Base-by-base conservation (phyloP, 2,113 vertebrate species). In the Erpornis zantholeuca region DNA sequence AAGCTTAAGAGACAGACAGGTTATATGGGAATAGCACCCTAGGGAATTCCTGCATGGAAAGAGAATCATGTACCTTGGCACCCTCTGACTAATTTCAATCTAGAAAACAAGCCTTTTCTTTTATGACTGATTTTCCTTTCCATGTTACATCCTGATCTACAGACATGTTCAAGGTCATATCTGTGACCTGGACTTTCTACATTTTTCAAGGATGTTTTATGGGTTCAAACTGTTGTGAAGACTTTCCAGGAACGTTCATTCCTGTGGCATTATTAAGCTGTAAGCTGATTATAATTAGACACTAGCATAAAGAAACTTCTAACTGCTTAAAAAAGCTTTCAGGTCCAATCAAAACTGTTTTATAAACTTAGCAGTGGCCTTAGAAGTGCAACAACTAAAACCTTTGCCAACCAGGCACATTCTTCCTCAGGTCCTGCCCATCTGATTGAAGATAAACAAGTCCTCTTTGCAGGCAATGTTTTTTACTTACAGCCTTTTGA, bases 401-500 rank as follows among this genome's bases (percentile, higher is more conserved):
- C 49, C 69, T 71, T 66, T 93, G 90, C 91, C 88, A 96, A 73
- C n/a, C 78, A 84, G 83, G 59, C 89, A 82, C 64, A 91, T 90
- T 95, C 35, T 76, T 88, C 54, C 78, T 60, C 44, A 21, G 49
- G 35, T 91, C 80, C 56, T 86, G 54, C 77, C 89, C 65, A 59
- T 88, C 52, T 49, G 88, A 94, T 45, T 29, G 38, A 94, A 86
- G 82, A 94, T 23, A 85, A 93, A 96, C 84, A 90, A 82, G 22
- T n/a, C 53, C 63, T 88, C 68, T 72, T 89, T 92, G 92, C 76
- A 91, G 77, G 75, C 79, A 47, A 14, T 73, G 47, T 47, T 75
- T 79, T 95, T 64, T 35, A 99, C 99, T 99, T 97, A 99, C 99
- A 99, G 96, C 64, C 99, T 96, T 92, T 99, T 99, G 98, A 99